Evolutionary conservation across 2,888 invertebrate species (phyloP).

Genomic region (Melinopterus prodromus): DNA sequence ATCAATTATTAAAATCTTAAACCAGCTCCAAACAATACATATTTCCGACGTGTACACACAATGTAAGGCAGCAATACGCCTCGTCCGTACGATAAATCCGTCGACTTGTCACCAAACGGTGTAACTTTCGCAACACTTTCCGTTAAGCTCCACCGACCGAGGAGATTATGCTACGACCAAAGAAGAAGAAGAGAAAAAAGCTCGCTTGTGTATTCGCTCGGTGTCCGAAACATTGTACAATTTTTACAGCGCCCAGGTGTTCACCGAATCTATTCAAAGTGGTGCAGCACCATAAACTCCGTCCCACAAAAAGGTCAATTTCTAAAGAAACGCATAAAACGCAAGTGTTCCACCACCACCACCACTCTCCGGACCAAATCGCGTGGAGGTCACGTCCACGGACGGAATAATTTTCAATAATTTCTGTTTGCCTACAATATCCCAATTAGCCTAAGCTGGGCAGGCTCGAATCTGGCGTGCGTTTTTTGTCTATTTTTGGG

Average conservation of each 20-base stretch:
- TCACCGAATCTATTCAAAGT: conserved; percentile 9
- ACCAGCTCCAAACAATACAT: neutral
- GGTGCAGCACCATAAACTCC: conserved; percentile 13
- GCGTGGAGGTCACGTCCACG: conserved; percentile 8
- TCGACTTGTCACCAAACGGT: neutral
- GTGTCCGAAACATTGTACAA: conserved; percentile 20
- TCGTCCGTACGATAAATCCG: neutral
- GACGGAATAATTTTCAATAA: conserved; percentile 6
- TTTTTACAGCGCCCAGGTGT: conserved; percentile 25
- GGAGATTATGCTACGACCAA: neutral
- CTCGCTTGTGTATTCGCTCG: conserved; percentile 4
- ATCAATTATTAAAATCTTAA: neutral
- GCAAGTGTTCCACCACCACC: conserved; percentile 21
- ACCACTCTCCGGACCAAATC: neutral
- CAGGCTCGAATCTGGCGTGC: conserved; percentile 14
- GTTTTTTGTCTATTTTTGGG: neutral
- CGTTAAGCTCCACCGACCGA: neutral
- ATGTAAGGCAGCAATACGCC: neutral
- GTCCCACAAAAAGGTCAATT: conserved; percentile 20
- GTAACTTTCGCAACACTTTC: conserved; percentile 4
- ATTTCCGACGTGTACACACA: neutral
- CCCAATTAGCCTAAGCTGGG: conserved; percentile 21
- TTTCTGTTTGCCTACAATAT: conserved; percentile 12
- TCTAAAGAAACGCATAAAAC: conserved; percentile 27
- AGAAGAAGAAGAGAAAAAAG: neutral